Base-by-base conservation (phyloP, 2,888 invertebrate genomes). In the Stegana nigrithorax region DNA sequence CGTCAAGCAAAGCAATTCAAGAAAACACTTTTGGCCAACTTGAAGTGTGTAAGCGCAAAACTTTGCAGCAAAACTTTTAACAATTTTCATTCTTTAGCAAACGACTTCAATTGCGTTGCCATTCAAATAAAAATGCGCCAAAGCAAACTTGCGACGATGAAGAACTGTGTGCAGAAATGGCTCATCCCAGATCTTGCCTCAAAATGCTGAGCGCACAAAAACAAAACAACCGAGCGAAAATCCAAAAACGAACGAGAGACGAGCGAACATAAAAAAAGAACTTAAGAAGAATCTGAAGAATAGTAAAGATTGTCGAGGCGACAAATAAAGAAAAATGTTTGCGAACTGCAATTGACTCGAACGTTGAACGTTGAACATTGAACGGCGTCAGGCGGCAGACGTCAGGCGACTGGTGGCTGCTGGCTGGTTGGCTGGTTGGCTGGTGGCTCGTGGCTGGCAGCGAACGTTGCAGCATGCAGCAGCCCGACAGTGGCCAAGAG, bases 291-390 rank as follows among this genome's bases (percentile, higher is more conserved):
- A 56, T 56, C 39, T 57, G 62, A 61, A 65, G 39, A 67, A 60
- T 4, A 42, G n/a, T 8, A 56, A 36, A 47, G 55, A 42, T 29
- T 53, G 53, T 53, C 12, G 32, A 59, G 61, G 51, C 60, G 57
- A 47, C 66, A 72, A 68, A 72, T 71, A 71, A 67, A 67, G 69
- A 67, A 66, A 63, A 68, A 71, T 67, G 65, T 71, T 68, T 76
- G 67, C 63, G 58, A 53, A 53, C 53, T 53, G 53, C 53, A 53
- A 53, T 53, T 53, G 53, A 53, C 53, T 53, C 53, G 53, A 53
- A 53, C 19, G 25, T n/a, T 25, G 25, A 12, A n/a, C 4, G 47
- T 21, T 25, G 21, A 47, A 47, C 26, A 12, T 12, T n/a, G 36
- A 26, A 50, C 7, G n/a, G 50, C 50, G 25, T 14, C 2, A 17